Conservation (phyloP, 1,140 invertebrate species). For the Asbolus verrucosus region DNA sequence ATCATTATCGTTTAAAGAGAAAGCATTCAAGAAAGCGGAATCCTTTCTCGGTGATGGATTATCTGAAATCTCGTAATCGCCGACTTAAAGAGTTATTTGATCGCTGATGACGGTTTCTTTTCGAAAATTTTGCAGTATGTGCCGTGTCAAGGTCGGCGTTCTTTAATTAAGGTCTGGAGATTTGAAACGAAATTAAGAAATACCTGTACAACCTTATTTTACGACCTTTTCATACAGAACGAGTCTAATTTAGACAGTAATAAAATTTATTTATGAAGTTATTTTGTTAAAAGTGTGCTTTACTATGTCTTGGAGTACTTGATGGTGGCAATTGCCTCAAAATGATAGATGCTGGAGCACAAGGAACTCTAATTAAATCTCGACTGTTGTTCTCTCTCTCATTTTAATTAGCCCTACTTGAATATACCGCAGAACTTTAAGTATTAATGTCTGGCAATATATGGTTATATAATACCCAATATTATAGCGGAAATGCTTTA, state of each 20-base stretch:
- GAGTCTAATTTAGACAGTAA: slow-evolving; percentile 36
- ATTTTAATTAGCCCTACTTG: slow-evolving; percentile 55
- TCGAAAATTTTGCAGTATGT: neutral
- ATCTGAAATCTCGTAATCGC: too few relatives aligned
- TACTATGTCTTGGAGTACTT: slow-evolving; percentile 46
- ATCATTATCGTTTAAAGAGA: neutral
- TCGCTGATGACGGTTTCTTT: neutral
- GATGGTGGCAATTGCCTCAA: slow-evolving; percentile 52
- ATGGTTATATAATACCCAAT: slow-evolving; percentile 53
- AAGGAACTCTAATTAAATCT: slow-evolving; percentile 53
- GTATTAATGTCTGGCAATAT: slow-evolving; percentile 54
- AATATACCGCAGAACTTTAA: slow-evolving; percentile 55
- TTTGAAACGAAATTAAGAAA: slow-evolving; percentile 40
- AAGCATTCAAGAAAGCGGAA: neutral
- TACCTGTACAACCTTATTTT: slow-evolving; percentile 39
- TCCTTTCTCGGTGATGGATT: neutral
- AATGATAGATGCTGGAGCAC: slow-evolving; percentile 51
- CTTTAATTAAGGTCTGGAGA: slow-evolving; percentile 41
- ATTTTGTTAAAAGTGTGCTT: slow-evolving; percentile 46
- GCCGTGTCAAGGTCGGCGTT: slow-evolving; percentile 9
- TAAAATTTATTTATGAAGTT: slow-evolving; percentile 48
- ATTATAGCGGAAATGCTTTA: slow-evolving; percentile 51
- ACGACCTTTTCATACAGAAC: slow-evolving; percentile 26
- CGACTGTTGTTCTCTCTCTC: slow-evolving; percentile 53
- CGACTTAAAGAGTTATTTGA: neutral